Evolutionary conservation across 2,113 vertebrate species (phyloP).

Genomic region (Pelodiscus sinensis): DNA sequence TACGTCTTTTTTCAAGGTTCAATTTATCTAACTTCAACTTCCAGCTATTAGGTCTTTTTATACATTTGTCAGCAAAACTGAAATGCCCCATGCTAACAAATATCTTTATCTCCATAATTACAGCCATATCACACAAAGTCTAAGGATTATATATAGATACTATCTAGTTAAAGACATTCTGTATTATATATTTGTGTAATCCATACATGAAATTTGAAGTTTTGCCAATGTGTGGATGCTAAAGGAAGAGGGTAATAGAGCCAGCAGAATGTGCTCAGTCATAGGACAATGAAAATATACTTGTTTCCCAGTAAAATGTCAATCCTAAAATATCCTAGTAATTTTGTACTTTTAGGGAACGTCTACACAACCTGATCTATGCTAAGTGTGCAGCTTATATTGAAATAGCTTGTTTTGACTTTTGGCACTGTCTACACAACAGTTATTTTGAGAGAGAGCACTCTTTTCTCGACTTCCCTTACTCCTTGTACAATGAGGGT

Average conservation of each 20-base stretch:
- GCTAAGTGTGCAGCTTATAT: no score
- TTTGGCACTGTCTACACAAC: no score
- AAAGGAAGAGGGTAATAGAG: background rate
- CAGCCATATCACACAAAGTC: background rate
- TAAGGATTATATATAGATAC: background rate
- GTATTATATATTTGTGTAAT: background rate
- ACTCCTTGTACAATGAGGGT: no score
- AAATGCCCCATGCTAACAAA: background rate
- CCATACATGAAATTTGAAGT: background rate
- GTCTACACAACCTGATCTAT: no score
- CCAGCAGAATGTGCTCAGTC: background rate
- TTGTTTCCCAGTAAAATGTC: constrained; percentile 17
- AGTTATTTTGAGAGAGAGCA: no score
- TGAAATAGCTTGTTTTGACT: no score
- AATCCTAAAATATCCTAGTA: background rate
- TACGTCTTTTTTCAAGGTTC: background rate
- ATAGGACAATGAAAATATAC: background rate
- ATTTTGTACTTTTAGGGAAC: background rate
- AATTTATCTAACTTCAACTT: background rate
- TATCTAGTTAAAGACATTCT: background rate
- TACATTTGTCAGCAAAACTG: background rate
- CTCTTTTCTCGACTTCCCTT: no score
- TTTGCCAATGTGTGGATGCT: background rate
- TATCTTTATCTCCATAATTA: background rate
- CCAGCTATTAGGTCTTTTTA: background rate